Base-by-base conservation (phyloP, 2,888 invertebrate species). In the Pachycephus smyrnensis region DNA sequence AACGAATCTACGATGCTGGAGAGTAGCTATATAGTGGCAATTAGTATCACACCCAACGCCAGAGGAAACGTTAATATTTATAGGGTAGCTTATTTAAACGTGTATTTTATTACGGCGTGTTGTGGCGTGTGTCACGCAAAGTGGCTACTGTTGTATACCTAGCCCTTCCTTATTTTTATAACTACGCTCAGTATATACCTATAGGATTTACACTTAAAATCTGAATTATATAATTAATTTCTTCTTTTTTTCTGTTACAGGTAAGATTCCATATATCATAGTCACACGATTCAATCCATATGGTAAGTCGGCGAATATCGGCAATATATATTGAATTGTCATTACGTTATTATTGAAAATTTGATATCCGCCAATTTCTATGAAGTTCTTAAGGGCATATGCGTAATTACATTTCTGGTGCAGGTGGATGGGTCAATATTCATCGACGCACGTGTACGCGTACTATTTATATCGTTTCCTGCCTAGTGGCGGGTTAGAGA, bases 401-500 rank as follows among this genome's bases (percentile, higher is more conserved):
- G 55, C 9, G 23, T 23, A 23, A 23, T 23, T 55, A 55, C 23
- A 55, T 55, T 23, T 40, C 6, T 2, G 9, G 23, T 55, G 55
- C 23, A 55, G 71, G 33, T 33, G 12, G 31, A 71, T 33, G 71
- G 31, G 71, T 71, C 71, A 33, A 71, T 71, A 71, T 31, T 31
- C 71, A 71, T 71, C 30, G 71, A 23, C 55, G 6, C 55, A 55
- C 55, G 55, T 55, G 55, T 31, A 71, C 71, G 12, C 33, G 32
- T 15, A 71, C 83, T 88, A 86, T 87, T 88, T 87, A 86, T 87
- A 87, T 84, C 86, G 84, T 86, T 85, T 86, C 86, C 86, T 86
- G 88, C 84, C 85, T 82, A 84, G 75, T 79, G 82, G 83, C 73
- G 81, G 82, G 40, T 85, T 84, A 84, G 85, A 84, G 86, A 84